Conservation (phyloP, 2,888 invertebrate genomes). For the Lasioglossum pauxillum region DNA sequence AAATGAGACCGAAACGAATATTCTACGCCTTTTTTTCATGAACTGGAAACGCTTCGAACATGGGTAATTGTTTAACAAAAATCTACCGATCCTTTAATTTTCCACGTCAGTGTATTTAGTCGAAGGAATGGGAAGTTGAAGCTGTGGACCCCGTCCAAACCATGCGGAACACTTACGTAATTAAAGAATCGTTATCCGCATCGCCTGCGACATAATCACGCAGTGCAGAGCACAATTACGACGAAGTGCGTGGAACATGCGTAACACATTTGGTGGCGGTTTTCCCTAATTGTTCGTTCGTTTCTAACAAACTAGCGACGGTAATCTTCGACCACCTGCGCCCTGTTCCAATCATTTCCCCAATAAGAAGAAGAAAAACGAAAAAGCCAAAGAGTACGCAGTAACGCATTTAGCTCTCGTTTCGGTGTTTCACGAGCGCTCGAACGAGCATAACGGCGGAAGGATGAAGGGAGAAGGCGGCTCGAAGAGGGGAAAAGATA, state of each 20-base stretch:
- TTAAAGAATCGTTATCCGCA: not conserved
- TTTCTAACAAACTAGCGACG: slow-evolving; percentile 26
- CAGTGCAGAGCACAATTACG: not conserved
- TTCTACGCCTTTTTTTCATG: too few species aligned
- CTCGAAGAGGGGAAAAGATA: not conserved
- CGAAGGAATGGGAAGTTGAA: too few species aligned
- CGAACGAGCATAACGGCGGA: slow-evolving; percentile 6
- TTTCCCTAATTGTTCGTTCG: slow-evolving; percentile 6
- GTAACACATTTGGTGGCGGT: not conserved
- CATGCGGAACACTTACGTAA: not conserved
- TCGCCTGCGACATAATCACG: not conserved
- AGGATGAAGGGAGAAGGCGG: not conserved
- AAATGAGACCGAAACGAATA: too few species aligned
- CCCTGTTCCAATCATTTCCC: slow-evolving; percentile 9
- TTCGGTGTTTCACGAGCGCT: slow-evolving; percentile 16
- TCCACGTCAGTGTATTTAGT: not conserved
- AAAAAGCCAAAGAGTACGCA: not conserved
- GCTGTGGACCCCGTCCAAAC: not conserved
- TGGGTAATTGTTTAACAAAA: too few species aligned
- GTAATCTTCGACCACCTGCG: slow-evolving; percentile 14
- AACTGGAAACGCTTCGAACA: too few species aligned
- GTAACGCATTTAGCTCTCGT: slow-evolving; percentile 35
- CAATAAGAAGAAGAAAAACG: slow-evolving; percentile 1
- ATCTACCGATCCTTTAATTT: not conserved
- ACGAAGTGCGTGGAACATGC: not conserved